Conservation (phyloP, 2,888 invertebrate genomes). For the Calameuta filiformis region DNA sequence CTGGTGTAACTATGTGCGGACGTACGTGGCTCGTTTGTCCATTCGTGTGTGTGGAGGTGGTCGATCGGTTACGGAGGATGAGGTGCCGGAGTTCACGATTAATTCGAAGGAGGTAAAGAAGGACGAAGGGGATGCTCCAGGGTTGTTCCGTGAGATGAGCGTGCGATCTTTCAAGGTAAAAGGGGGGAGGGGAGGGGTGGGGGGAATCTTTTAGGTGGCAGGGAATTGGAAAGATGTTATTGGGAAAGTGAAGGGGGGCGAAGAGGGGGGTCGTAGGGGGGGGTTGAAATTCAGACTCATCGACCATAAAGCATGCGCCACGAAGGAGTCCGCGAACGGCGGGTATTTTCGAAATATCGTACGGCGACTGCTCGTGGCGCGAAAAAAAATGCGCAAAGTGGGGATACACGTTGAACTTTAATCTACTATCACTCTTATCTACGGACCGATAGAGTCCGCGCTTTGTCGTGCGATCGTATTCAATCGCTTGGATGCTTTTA, state of each 20-base stretch:
- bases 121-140: background rate
- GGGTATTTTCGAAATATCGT: background rate
- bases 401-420: background rate
- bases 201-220: background rate
- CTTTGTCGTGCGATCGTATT: background rate
- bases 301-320: background rate
- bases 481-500: background rate
- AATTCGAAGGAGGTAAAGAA: background rate
- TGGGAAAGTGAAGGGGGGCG: no score
- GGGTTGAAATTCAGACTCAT: background rate
- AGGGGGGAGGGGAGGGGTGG: background rate
- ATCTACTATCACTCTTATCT: background rate
- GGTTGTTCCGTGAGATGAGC: background rate
- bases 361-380: background rate
- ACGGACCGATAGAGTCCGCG: background rate
- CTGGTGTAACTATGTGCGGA: background rate
- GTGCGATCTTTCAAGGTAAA: background rate
- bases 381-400: background rate
- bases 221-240: background rate
- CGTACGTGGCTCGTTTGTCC: background rate
- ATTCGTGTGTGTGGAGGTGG: background rate
- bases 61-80: background rate
- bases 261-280: no score
- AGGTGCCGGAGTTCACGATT: background rate
- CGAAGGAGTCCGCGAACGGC: background rate